phyloP scores from a whole-genome alignment of 2,888 invertebrate species.

The Alentia gelatinosa region DNA sequence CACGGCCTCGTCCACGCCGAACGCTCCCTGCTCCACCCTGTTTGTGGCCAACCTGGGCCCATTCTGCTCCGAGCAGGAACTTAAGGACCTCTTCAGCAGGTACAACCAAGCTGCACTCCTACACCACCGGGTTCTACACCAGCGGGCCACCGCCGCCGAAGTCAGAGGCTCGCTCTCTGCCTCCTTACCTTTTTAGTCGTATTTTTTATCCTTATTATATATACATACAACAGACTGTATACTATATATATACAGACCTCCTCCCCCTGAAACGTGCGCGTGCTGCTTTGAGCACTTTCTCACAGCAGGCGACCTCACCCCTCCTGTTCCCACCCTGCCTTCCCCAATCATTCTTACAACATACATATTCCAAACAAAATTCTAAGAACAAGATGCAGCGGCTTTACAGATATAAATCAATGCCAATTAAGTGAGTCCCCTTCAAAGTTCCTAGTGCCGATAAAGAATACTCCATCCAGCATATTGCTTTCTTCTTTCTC shows the following conservation, averaged over 20 bases:
- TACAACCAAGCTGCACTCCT: conserved; percentile 77
- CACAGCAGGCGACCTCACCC: background rate
- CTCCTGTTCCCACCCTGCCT: background rate
- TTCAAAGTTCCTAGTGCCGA: too few relatives aligned
- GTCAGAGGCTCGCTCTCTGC: background rate
- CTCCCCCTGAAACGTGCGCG: background rate
- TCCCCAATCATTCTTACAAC: background rate
- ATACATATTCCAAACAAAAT: too few relatives aligned
- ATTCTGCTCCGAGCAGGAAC: conserved; percentile 98
- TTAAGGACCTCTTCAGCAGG: conserved; percentile 99
- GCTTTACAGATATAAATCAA: too few relatives aligned
- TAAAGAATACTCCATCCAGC: too few relatives aligned
- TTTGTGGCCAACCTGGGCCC: conserved; percentile 99
- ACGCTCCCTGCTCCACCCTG: conserved; percentile 93
- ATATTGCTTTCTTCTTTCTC: too few relatives aligned
- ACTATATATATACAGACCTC: background rate
- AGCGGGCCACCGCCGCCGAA: background rate
- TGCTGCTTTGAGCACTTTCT: background rate
- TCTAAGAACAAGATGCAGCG: background rate
- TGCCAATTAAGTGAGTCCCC: background rate
- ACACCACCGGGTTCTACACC: conserved; percentile 10
- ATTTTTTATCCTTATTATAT: background rate
- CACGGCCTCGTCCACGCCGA: background rate
- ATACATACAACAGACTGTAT: too few relatives aligned
- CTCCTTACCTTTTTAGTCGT: background rate